Evolutionary conservation across 2,113 vertebrate species (phyloP).

Genomic region (Alexandromys fortis): DNA sequence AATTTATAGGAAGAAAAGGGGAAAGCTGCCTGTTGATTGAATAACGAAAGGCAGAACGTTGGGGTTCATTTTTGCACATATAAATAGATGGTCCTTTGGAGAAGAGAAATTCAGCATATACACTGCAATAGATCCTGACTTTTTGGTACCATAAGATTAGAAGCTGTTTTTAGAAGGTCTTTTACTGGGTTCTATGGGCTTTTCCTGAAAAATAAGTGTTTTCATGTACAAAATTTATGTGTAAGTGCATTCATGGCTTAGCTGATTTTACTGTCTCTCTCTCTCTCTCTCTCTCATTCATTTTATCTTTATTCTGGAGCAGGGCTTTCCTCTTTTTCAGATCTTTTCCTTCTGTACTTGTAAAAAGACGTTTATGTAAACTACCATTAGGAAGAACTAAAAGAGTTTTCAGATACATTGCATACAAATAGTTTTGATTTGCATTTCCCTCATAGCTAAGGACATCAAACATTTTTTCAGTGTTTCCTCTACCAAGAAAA

Average conservation of each 20-base stretch:
- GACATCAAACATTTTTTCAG: background rate
- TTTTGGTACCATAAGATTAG: background rate
- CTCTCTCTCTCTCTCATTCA: background rate
- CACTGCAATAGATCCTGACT: background rate
- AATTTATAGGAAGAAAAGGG: background rate
- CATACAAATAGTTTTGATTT: constrained; percentile 3
- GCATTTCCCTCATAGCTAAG: background rate
- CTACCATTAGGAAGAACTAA: background rate
- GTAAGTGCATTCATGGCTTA: background rate
- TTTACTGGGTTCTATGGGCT: background rate
- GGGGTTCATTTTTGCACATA: background rate
- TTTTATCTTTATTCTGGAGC: background rate
- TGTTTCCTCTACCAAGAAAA: background rate
- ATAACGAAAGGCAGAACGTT: background rate
- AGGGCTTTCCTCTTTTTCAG: background rate
- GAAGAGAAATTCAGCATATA: background rate
- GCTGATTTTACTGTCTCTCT: background rate
- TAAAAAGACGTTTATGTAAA: background rate
- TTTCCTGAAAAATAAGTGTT: background rate
- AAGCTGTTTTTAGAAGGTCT: background rate
- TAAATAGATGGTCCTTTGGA: background rate
- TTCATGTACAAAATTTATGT: background rate
- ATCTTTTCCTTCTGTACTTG: background rate
- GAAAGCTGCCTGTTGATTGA: background rate
- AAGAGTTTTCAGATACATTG: constrained; percentile 7